Evolutionary conservation across 2,888 invertebrate species (phyloP).

Genomic region (Lithophane semibrunnea): DNA sequence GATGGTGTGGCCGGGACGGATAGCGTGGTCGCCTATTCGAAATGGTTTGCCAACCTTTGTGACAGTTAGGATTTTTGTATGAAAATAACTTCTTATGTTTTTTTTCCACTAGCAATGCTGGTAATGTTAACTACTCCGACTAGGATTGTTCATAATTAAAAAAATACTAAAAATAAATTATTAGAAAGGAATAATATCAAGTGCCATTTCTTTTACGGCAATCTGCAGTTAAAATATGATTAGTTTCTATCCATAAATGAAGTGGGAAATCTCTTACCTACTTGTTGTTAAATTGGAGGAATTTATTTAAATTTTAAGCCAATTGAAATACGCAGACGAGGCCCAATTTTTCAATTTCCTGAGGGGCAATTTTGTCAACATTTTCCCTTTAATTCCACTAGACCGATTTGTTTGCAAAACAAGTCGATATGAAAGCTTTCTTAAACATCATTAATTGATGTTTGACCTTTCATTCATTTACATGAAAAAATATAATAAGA

Average conservation of each 20-base stretch:
- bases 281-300: conserved; percentile 17
- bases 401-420: conserved; percentile 38
- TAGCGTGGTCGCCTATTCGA: conserved; percentile 22
- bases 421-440: conserved; percentile 32
- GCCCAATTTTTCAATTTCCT: conserved; percentile 69
- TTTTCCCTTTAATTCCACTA: conserved; percentile 58
- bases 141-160: background rate
- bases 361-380: conserved; percentile 65
- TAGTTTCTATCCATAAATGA: background rate
- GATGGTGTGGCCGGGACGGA: conserved; percentile 32
- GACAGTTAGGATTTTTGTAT: conserved; percentile 20
- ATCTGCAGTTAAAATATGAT: background rate
- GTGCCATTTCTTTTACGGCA: background rate
- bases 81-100: background rate
- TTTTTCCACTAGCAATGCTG: background rate
- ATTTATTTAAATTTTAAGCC: conserved; percentile 34
- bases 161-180: background rate
- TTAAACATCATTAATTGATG: conserved; percentile 43
- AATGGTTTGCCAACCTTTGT: conserved; percentile 32
- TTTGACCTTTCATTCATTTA: conserved; percentile 36
- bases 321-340: conserved; percentile 35
- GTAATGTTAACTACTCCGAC: background rate
- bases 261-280: background rate
- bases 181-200: background rate
- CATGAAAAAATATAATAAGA: conserved; percentile 28